A percentile compares a stretch with the other conserved stretches of the same genome.
Evolutionary conservation across 2,113 vertebrate species (phyloP).

Genomic region (Aleadryas rufinucha): DNA sequence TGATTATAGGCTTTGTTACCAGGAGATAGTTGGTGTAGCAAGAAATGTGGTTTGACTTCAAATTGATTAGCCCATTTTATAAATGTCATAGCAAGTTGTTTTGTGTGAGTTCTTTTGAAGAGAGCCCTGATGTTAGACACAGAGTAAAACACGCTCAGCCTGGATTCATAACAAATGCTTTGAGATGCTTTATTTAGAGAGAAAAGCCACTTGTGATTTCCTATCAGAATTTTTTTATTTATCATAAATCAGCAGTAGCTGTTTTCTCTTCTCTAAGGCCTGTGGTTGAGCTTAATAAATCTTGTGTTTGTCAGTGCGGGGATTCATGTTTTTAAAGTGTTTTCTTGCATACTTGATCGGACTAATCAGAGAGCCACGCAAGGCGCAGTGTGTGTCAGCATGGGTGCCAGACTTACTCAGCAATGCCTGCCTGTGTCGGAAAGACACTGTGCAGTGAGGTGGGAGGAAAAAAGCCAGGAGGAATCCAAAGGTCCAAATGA

Average conservation of each 20-base stretch:
- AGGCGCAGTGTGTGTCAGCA: constrained; percentile 13
- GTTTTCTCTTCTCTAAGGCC: constrained; percentile 62
- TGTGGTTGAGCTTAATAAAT: constrained; percentile 63
- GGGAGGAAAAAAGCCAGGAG: not conserved
- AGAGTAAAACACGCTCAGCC: constrained; percentile 66
- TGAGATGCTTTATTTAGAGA: constrained; percentile 73
- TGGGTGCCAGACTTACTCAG: constrained; percentile 53
- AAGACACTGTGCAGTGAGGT: not conserved
- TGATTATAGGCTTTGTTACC: constrained; percentile 73
- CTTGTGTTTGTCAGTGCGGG: constrained; percentile 47
- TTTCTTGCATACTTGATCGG: constrained; percentile 68
- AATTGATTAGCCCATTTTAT: constrained; percentile 78
- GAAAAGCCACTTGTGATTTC: constrained; percentile 75
- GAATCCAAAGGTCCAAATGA: constrained; percentile 12
- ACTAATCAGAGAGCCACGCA: constrained; percentile 55
- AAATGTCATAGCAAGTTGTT: constrained; percentile 75
- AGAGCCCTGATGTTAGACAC: constrained; percentile 67
- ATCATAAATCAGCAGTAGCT: constrained; percentile 68
- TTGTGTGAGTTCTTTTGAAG: constrained; percentile 70
- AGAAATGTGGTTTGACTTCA: constrained; percentile 76
- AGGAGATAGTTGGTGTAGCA: constrained; percentile 70
- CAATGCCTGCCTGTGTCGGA: constrained; percentile 25
- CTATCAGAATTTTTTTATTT: constrained; percentile 75
- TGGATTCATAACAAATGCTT: constrained; percentile 73
- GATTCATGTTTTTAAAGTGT: constrained; percentile 68